Evolutionary conservation across 2,888 invertebrate genomes (phyloP), one percentile per base, ranked within the genome.

Genomic region (Cephus spinipes): DNA sequence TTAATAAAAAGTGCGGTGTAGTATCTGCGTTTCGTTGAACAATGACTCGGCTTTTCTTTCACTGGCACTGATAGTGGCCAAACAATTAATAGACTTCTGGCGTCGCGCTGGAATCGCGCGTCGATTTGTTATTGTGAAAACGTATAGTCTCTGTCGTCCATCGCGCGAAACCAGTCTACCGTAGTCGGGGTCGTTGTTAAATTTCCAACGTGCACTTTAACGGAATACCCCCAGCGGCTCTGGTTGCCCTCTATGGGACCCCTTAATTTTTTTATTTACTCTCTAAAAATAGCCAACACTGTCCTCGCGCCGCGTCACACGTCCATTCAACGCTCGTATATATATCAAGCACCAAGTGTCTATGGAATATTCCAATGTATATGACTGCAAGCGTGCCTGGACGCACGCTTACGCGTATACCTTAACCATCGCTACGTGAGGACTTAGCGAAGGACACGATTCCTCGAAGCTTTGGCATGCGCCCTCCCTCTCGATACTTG

Each of bases 191-290:
- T 55, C 9, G 15, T 23, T 23, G 23, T 55, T 31, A 33, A 71
- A 71, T 12, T 31, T 71, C 71, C 71, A 71, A 23, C 12, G 71
- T 11, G 71, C 15, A 23, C 15, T 15, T 55, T 71, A 71, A 9
- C 71, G 71, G 31, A 33, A 71, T 71, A 32, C 71, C 71, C 71
- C 71, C 71, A 71, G 31, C 71, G 71, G 71, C 31, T 33, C 71
- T 9, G 32, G 15, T 15, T 33, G 31, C 71, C 32, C 55, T 71
- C 9, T 31, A 71, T 71, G 82, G 81, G 81, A 81, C 82, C 82
- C 84, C 81, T 71, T 85, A 86, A 85, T 85, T 86, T 85, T 85
- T 86, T 84, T 85, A 86, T 85, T 86, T 84, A 84, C 81, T 78
- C 31, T 31, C 71, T 33, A 71, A 71, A 71, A 71, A 71, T 71